Evolutionary conservation across 2,797 vertebrate species (phyloP), one percentile per base, ranked within the genome.

Genomic region (Chanos chanos): DNA sequence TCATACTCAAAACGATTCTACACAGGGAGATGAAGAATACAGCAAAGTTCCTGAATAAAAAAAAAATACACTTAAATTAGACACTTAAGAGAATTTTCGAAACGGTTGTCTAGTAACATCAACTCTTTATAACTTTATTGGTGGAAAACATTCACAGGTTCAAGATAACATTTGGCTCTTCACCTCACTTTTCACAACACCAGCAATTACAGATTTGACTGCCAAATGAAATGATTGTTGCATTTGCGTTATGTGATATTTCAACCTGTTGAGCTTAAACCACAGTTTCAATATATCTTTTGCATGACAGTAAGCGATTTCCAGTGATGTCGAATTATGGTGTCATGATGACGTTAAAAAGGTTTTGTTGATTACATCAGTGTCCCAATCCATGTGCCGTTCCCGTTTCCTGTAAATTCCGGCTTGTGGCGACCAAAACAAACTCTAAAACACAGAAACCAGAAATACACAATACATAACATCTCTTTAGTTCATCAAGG

Each of bases 231-330:
- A 64, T 60, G 50, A 41, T 56, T 40, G 30, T 80, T 63, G 76
- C 80, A 85, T 79, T 87, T 86, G 83, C 83, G 86, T 84, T 81
- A 85, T 84, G 79, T 76, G 81, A 70, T 73, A 82, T 73, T 81
- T 68, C 77, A 85, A 84, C 79, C 78, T 85, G 79, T 86, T 83
- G 43, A 45, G 79, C 79, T 75, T 69, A 71, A 73, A 70, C 79
- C 77, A 81, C 67, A n/a, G 64, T 63, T 44, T 31, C 28, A 56
- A 43, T 33, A 28, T 2, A 6, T 15, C 40, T 51, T 39, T 19
- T 47, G 6, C 33, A 41, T 54, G 31, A 47, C 58, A n/a, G n/a
- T n/a, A n/a, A n/a, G 5, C 49, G 40, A 33, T 4, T 59, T 52
- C 18, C 33, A 37, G 39, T 28, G 37, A 45, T 52, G 30, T 44